These are phyloP conservation scores for Selenia dentaria DNA, from an alignment of 2,888 invertebrate species.

Conservation along the genomic window DNA sequence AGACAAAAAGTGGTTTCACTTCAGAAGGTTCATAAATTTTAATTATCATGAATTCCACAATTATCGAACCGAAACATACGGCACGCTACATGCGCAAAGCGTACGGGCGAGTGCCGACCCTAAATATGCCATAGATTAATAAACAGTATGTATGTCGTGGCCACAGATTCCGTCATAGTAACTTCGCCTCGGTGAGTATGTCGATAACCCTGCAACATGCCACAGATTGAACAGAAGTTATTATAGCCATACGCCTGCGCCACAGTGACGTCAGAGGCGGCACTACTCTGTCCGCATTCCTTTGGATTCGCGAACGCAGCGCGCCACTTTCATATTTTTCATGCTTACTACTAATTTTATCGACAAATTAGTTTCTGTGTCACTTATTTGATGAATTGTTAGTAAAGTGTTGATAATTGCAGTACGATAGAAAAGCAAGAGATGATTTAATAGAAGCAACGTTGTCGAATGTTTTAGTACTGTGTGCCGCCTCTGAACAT, in stretches of 20 bases:
- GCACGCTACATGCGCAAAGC: conserved; percentile 65
- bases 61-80: conserved; percentile 72
- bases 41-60: conserved; percentile 45
- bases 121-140: conserved; percentile 37
- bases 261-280: conserved; percentile 68
- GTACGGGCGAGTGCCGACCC: conserved; percentile 59
- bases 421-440: not conserved
- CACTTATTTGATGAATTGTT: not conserved
- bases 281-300: conserved; percentile 73
- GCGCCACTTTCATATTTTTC: conserved; percentile 48
- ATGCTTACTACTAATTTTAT: conserved; percentile 29
- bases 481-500: conserved; percentile 65
- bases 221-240: conserved; percentile 40
- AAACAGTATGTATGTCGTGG: conserved; percentile 4
- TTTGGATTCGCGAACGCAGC: conserved; percentile 60
- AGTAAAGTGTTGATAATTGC: too few relatives aligned
- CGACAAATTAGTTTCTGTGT: not conserved
- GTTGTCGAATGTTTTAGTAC: conserved; percentile 46
- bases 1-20: conserved; percentile 25
- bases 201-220: conserved; percentile 79
- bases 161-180: conserved; percentile 10
- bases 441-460: not conserved
- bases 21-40: conserved; percentile 42
- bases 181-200: conserved; percentile 56
- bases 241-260: conserved; percentile 65